A percentile compares a stretch with the other conserved stretches of the same genome.
These are phyloP conservation scores for Zosterops borbonicus DNA, from an alignment of 2,113 vertebrate genomes.

Conservation along the genomic window DNA sequence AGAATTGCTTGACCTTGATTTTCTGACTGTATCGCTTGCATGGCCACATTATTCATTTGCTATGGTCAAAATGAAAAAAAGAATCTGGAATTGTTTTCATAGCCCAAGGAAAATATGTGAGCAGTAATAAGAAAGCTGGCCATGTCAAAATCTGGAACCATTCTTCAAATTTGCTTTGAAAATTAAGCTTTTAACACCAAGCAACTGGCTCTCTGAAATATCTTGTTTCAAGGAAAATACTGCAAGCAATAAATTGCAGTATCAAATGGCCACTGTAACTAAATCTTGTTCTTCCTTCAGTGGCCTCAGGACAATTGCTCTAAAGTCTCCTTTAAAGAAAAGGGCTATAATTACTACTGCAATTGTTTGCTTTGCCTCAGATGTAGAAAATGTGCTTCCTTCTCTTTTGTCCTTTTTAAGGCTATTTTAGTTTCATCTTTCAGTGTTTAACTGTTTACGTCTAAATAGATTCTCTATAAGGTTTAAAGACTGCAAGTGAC, in stretches of 20 bases:
- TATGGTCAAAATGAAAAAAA: conserved; percentile 43
- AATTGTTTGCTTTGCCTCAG: conserved; percentile 59
- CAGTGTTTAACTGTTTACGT: not conserved
- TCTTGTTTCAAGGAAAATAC: conserved; percentile 79
- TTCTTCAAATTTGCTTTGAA: conserved; percentile 78
- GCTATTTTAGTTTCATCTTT: conserved; percentile 12
- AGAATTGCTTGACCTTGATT: conserved; percentile 20
- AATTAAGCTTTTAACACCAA: conserved; percentile 78
- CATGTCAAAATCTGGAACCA: conserved; percentile 77
- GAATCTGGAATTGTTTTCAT: conserved; percentile 65
- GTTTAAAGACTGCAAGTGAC: not conserved
- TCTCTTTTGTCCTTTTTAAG: conserved; percentile 4
- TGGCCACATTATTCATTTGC: conserved; percentile 49
- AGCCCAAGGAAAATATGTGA: conserved; percentile 64
- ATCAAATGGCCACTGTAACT: conserved; percentile 72
- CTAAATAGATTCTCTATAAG: not conserved
- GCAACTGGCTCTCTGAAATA: conserved; percentile 65
- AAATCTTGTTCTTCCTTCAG: conserved; percentile 69
- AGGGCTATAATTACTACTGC: conserved; percentile 64
- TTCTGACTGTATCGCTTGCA: conserved; percentile 59
- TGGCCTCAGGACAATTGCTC: conserved; percentile 66
- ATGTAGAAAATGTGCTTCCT: conserved; percentile 43
- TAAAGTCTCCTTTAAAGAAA: conserved; percentile 48
- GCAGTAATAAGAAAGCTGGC: conserved; percentile 68
- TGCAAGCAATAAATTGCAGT: conserved; percentile 65